Evolutionary conservation across 2,113 vertebrate genomes (phyloP), one percentile per base, ranked within the genome.

Genomic region (Calyptomena viridis): DNA sequence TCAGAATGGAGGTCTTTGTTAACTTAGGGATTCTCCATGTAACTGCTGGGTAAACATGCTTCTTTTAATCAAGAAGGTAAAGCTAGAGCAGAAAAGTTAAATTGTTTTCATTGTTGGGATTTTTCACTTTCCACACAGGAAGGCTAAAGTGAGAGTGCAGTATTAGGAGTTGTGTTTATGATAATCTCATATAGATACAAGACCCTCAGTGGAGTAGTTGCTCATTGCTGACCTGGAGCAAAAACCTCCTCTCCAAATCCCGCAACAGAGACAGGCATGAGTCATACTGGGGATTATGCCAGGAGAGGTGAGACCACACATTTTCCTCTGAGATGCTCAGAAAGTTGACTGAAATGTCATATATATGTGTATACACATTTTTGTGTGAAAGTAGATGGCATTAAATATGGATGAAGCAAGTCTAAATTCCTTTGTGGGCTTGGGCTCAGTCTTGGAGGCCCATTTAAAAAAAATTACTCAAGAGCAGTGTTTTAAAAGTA

Each of bases 91-190:
- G 49, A 76, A 91, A 86, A 90, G n/a, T 37, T 76, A 89, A 78
- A 90, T 93, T 89, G 87, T 44, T 72, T 75, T 68, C 63, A n/a
- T 86, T 73, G 72, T 55, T 84, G 56, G 44, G 35, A 31, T 64
- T 94, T 95, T 83, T 88, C 58, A 39, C 74, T 75, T 94, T 74
- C 82, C 79, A 94, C 50, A 90, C 52, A 72, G 53, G 40, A 88
- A 80, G 87, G 79, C 73, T 79, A 89, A 84, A 80, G 83, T 90
- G 37, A 87, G 67, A 82, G 39, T 73, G 31, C 30, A 68, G 5
- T 50, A 73, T 87, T 76, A 85, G 64, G 53, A 52, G 14, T 37
- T 53, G 74, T 58, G 63, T 66, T 83, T 23, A 24, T 23, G 31
- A 49, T 72, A 91, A 85, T 84, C 78, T 91, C 74, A 9, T 13